Evolutionary conservation across 2,113 vertebrate genomes (phyloP).

Genomic region (Hiodon alosoides): DNA sequence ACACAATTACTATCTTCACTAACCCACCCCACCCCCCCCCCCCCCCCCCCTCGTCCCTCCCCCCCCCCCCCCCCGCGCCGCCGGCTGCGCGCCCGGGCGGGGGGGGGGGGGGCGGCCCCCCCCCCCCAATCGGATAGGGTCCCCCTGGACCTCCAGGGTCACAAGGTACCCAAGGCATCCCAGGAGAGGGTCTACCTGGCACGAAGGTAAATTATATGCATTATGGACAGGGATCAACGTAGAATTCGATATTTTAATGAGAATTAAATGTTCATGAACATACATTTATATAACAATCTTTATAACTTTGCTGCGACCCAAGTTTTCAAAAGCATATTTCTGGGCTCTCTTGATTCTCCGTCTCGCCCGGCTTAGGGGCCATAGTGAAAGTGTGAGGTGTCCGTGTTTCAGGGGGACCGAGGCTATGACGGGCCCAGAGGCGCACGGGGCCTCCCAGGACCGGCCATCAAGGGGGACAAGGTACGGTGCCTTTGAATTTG

Average conservation of each 20-base stretch:
- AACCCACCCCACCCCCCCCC: too few species aligned
- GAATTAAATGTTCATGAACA: too few species aligned
- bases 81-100: too few species aligned
- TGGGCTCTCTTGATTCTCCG: too few species aligned
- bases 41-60: too few species aligned
- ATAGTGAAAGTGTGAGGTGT: background rate
- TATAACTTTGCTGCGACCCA: too few species aligned
- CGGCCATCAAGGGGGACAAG: slow-evolving; percentile 74
- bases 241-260: too few species aligned
- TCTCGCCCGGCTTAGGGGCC: too few species aligned
- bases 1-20: too few species aligned
- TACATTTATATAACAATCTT: background rate
- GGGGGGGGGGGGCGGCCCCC: too few species aligned
- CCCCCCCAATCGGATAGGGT: slow-evolving; percentile 60
- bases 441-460: slow-evolving; percentile 58
- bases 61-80: too few species aligned
- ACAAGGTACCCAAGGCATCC: slow-evolving; percentile 66
- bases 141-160: slow-evolving; percentile 59
- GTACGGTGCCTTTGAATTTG: slow-evolving; percentile 42
- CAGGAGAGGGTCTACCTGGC: slow-evolving; percentile 73
- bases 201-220: slow-evolving; percentile 60
- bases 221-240: background rate
- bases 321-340: too few species aligned
- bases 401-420: slow-evolving; percentile 70
- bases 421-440: slow-evolving; percentile 70